Conservation (phyloP, 2,113 vertebrate species). For the Mesoclemmys tuberculata region DNA sequence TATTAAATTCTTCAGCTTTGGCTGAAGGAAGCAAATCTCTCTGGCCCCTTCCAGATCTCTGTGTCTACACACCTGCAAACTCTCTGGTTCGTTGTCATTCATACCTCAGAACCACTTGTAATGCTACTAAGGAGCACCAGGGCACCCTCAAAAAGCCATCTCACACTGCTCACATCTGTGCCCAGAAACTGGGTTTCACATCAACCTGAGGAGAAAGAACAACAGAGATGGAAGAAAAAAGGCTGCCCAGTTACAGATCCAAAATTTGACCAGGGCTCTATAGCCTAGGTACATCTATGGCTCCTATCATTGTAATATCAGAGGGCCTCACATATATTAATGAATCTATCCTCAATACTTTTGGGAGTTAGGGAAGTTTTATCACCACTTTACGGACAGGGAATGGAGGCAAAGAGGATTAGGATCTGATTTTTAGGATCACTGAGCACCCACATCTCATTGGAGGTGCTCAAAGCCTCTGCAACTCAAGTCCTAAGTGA, state of each 20-base stretch:
- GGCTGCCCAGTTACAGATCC: background rate
- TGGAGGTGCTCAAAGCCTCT: background rate
- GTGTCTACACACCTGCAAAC: background rate
- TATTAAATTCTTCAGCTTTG: background rate
- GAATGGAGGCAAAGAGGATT: background rate
- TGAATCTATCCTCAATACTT: background rate
- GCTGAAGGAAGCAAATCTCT: background rate
- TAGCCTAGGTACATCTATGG: background rate
- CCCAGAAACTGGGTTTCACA: background rate
- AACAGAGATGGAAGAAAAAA: background rate
- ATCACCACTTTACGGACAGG: background rate
- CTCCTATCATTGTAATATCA: background rate
- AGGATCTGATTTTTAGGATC: background rate
- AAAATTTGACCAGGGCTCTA: background rate
- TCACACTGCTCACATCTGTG: background rate
- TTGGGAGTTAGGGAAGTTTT: background rate
- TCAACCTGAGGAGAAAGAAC: background rate
- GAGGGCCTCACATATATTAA: background rate
- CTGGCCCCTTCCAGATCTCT: background rate
- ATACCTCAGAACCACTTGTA: background rate
- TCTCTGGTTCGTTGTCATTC: background rate
- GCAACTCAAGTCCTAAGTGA: conserved; percentile 53
- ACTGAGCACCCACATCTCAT: conserved; percentile 6
- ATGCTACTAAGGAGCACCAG: accelerated
- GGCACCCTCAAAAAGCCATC: background rate